Evolutionary conservation across 2,113 vertebrate genomes (phyloP).

Genomic region (Naja naja): DNA sequence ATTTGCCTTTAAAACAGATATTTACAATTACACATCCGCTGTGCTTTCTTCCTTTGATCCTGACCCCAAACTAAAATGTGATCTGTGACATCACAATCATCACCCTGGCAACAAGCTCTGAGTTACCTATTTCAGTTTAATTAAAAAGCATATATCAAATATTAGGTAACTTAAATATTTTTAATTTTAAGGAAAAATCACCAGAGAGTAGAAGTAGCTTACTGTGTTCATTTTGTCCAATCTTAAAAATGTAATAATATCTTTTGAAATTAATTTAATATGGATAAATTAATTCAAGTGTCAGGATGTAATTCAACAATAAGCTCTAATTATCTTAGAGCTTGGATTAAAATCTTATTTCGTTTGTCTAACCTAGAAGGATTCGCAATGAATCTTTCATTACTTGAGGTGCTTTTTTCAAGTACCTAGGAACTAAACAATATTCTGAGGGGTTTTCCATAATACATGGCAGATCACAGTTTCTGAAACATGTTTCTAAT

Average conservation of each 20-base stretch:
- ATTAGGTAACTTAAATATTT: slow-evolving; percentile 51
- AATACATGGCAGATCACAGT: neutral
- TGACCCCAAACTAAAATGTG: slow-evolving; percentile 54
- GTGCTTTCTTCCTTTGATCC: slow-evolving; percentile 52
- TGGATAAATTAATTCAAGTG: neutral
- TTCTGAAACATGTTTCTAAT: neutral
- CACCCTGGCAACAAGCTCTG: slow-evolving; percentile 70
- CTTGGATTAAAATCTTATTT: neutral
- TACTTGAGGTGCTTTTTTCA: neutral
- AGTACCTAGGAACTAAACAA: neutral
- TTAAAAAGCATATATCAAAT: slow-evolving; percentile 67
- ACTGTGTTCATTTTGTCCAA: neutral
- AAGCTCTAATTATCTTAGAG: neutral
- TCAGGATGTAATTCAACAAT: accelerated
- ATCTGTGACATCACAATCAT: slow-evolving; percentile 49
- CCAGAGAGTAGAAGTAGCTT: neutral
- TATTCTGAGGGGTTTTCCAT: neutral
- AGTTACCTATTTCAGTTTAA: slow-evolving; percentile 68
- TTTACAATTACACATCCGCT: slow-evolving; percentile 62
- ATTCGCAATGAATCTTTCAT: neutral
- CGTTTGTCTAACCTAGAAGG: neutral
- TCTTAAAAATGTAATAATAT: neutral
- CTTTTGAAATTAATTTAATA: neutral
- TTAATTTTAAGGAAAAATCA: neutral
- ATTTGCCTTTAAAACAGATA: slow-evolving; percentile 65